phyloP scores from a whole-genome alignment of 2,797 vertebrate genomes.

The Dallia pectoralis region DNA sequence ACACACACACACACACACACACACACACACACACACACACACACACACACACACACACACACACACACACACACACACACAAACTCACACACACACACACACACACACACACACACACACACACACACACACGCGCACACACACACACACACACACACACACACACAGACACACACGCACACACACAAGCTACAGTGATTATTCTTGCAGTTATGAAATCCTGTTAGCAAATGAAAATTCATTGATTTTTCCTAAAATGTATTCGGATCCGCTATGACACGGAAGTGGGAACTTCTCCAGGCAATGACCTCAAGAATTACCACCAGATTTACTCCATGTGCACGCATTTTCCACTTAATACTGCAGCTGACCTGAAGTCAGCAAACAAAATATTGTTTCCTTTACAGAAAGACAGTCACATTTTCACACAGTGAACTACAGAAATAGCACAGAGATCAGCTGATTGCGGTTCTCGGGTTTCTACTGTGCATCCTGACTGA shows the following conservation, averaged over 20 bases:
- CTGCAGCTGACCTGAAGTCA: slow-evolving; percentile 57
- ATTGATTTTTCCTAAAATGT: slow-evolving; percentile 28
- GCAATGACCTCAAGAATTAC: slow-evolving; percentile 48
- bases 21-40: not conserved
- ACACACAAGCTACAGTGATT: not conserved
- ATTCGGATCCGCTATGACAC: slow-evolving; percentile 30
- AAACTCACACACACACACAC: too few species aligned
- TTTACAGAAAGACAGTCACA: slow-evolving; percentile 57
- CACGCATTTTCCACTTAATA: slow-evolving; percentile 52
- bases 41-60: slow-evolving; percentile 8
- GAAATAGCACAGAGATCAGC: slow-evolving; percentile 66
- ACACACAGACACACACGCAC: too few species aligned
- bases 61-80: slow-evolving; percentile 8
- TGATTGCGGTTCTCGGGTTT: slow-evolving; percentile 47
- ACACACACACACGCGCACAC: too few species aligned
- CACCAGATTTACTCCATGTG: slow-evolving; percentile 45
- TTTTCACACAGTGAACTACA: slow-evolving; percentile 55
- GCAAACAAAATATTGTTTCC: slow-evolving; percentile 51
- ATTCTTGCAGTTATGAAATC: slow-evolving; percentile 19
- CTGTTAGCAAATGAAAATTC: slow-evolving; percentile 28
- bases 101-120: too few species aligned
- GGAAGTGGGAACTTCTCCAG: slow-evolving; percentile 26
- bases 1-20: slow-evolving; percentile 13
- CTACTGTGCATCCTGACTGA: slow-evolving; percentile 67
- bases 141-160: slow-evolving; percentile 14